These are phyloP conservation scores for Astreopora myriophthalma DNA, from an alignment of 64 coral and sea anemone species.

Conservation along the genomic window DNA sequence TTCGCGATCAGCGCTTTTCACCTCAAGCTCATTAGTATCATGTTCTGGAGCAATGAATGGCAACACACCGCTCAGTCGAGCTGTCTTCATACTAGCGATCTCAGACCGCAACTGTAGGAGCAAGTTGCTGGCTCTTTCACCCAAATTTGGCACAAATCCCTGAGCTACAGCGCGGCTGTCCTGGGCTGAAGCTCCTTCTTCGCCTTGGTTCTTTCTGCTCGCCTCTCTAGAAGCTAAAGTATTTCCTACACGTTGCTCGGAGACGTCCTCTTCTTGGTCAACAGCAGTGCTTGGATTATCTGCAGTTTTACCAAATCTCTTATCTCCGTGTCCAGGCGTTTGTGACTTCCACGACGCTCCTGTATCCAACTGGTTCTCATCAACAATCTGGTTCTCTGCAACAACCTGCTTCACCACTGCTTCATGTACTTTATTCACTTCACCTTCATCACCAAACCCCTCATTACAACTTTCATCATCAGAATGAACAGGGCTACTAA, in stretches of 20 bases:
- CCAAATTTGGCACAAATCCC: neutral
- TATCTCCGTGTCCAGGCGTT: neutral
- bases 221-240: neutral
- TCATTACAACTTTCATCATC: constrained; percentile 17
- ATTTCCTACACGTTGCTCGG: neutral
- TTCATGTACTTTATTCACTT: neutral
- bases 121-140: constrained; percentile 31
- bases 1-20: neutral
- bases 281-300: neutral
- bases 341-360: neutral
- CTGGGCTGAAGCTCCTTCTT: neutral
- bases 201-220: neutral
- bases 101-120: constrained; percentile 42
- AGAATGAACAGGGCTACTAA: neutral
- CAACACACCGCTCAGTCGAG: neutral
- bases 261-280: neutral
- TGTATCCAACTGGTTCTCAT: neutral
- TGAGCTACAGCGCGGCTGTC: neutral
- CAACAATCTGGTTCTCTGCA: neutral
- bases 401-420: neutral
- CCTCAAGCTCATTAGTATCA: neutral
- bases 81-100: constrained; percentile 59
- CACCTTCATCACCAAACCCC: neutral
- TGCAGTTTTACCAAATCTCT: neutral
- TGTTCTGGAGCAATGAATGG: neutral